phyloP scores from a whole-genome alignment of 2,113 vertebrate species.

The Podarcis muralis region DNA sequence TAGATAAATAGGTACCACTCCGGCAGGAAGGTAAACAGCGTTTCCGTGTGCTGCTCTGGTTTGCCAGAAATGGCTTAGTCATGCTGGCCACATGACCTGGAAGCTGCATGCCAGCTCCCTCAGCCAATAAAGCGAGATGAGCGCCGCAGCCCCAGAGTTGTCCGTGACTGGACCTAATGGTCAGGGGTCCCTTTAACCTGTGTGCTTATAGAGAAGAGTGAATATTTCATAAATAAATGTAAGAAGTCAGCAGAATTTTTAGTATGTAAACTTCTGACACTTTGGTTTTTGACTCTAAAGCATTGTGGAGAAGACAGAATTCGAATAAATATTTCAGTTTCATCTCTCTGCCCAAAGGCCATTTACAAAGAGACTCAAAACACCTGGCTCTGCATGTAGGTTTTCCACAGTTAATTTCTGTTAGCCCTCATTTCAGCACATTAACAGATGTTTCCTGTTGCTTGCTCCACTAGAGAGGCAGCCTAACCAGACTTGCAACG shows the following conservation, averaged over 20 bases:
- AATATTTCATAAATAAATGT: not conserved
- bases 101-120: too few species aligned
- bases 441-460: slow-evolving; percentile 52
- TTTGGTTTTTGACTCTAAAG: not conserved
- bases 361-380: not conserved
- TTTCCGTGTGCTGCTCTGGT: too few species aligned
- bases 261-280: not conserved
- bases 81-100: too few species aligned
- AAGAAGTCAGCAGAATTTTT: not conserved
- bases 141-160: too few species aligned
- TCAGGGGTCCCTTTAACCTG: too few species aligned
- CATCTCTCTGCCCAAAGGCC: not conserved
- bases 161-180: too few species aligned
- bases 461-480: slow-evolving; percentile 76
- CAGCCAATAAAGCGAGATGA: too few species aligned
- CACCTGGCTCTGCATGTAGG: not conserved
- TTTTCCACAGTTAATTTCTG: not conserved
- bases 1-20: too few species aligned
- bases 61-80: too few species aligned
- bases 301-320: not conserved
- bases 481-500: slow-evolving; percentile 81
- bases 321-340: not conserved
- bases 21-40: too few species aligned
- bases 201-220: not conserved
- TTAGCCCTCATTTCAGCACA: not conserved